Percentiles rank a stretch among this genome's conserved stretches.
Conservation (phyloP, 2,888 invertebrate genomes). For the Chaetogeoica ovagalla region DNA sequence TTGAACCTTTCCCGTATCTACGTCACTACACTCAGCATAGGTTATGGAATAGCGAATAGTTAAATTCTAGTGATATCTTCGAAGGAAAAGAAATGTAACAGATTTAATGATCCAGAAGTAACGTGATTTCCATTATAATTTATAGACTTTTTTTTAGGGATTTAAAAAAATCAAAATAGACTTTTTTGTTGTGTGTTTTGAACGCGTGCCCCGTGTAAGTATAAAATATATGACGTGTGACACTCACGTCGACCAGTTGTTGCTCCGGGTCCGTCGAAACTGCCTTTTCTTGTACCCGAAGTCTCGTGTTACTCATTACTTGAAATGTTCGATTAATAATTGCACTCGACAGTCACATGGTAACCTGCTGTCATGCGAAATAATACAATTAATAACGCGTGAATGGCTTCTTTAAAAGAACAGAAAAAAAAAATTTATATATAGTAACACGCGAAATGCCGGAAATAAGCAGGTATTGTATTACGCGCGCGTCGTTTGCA, state of each 20-base stretch:
- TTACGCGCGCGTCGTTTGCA: background rate
- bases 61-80: too few relatives aligned
- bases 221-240: background rate
- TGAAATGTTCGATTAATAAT: slow-evolving; percentile 19
- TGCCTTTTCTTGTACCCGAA: slow-evolving; percentile 42
- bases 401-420: background rate
- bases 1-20: too few relatives aligned
- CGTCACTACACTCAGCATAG: too few relatives aligned
- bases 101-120: too few relatives aligned
- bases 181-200: too few relatives aligned
- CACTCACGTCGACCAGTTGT: slow-evolving; percentile 34
- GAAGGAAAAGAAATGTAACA: too few relatives aligned
- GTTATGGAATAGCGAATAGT: too few relatives aligned
- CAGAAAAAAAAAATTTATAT: too few relatives aligned
- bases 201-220: too few relatives aligned
- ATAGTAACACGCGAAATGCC: background rate
- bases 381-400: slow-evolving; percentile 17
- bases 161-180: too few relatives aligned
- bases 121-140: too few relatives aligned
- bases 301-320: slow-evolving; percentile 41
- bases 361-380: slow-evolving; percentile 28
- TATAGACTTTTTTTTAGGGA: too few relatives aligned
- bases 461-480: background rate
- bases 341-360: slow-evolving; percentile 14
- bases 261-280: slow-evolving; percentile 38